A percentile compares a stretch with the other conserved stretches of the same genome.
Evolutionary conservation across 2,113 vertebrate genomes (phyloP).

Genomic region (Micromys minutus): DNA sequence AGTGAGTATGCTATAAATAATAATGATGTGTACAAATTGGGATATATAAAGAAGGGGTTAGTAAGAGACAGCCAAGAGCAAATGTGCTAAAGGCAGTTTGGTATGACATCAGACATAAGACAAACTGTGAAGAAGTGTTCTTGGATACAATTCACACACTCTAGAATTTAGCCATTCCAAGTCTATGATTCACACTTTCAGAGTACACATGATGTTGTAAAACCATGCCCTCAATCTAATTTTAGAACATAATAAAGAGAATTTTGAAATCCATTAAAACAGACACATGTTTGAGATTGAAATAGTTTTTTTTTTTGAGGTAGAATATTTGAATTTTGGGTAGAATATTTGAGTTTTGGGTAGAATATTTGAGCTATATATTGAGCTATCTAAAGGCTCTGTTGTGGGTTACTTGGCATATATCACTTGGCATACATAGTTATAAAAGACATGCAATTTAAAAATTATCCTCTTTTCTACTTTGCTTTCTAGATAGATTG

Average conservation of each 20-base stretch:
- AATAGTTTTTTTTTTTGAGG: not conserved
- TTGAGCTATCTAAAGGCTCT: not conserved
- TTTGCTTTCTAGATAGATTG: not conserved
- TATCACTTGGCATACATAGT: not conserved
- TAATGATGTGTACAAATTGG: not conserved
- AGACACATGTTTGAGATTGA: not conserved
- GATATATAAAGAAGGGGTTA: not conserved
- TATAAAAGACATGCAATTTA: not conserved
- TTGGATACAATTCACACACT: not conserved
- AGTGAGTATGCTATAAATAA: not conserved
- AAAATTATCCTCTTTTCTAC: not conserved
- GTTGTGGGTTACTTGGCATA: not conserved
- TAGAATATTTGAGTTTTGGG: not conserved
- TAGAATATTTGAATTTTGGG: not conserved
- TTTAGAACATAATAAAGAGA: not conserved
- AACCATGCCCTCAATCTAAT: not conserved
- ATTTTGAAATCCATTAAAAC: not conserved
- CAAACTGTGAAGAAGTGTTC: not conserved
- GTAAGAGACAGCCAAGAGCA: not conserved
- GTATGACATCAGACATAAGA: not conserved
- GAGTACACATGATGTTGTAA: not conserved
- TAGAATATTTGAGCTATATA: not conserved
- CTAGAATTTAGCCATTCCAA: not conserved
- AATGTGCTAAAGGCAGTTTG: not conserved
- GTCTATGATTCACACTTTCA: not conserved